Conservation (phyloP, 92 coral and sea anemone genomes). For the Parazoanthus swiftii region DNA sequence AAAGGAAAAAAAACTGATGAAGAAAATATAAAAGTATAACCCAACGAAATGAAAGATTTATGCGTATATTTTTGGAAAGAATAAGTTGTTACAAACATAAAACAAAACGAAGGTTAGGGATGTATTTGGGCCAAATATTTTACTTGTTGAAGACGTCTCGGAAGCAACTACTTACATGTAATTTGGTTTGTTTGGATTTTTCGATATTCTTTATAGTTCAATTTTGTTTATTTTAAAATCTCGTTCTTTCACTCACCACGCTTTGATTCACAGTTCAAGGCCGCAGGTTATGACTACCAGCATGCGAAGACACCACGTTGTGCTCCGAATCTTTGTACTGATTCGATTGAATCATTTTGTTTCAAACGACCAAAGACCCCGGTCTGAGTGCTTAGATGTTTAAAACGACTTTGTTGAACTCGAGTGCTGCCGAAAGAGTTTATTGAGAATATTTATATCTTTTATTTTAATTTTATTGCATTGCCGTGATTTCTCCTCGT, state of each 20-base stretch:
- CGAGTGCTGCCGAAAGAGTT: not conserved
- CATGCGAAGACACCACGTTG: not conserved
- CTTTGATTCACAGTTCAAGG: not conserved
- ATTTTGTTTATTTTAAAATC: not conserved
- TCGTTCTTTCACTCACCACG: not conserved
- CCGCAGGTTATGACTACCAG: not conserved
- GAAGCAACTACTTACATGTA: not conserved
- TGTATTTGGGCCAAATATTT: not conserved
- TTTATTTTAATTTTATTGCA: not conserved
- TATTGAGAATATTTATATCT: not conserved
- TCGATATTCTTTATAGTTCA: too few relatives aligned
- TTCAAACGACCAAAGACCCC: not conserved
- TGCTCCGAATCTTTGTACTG: not conserved
- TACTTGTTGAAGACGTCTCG: not conserved
- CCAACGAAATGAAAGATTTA: conserved; percentile 42
- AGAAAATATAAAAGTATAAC: not conserved
- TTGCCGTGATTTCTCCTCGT: not conserved
- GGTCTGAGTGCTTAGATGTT: not conserved
- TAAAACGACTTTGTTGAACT: not conserved
- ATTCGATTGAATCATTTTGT: not conserved
- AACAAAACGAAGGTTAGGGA: not conserved
- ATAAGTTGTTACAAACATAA: not conserved
- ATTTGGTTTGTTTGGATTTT: not conserved
- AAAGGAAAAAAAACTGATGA: not conserved
- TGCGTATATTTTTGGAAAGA: conserved; percentile 25